Evolutionary conservation across 2,113 vertebrate genomes (phyloP), one percentile per base, ranked within the genome.

Genomic region (Tautogolabrus adspersus): DNA sequence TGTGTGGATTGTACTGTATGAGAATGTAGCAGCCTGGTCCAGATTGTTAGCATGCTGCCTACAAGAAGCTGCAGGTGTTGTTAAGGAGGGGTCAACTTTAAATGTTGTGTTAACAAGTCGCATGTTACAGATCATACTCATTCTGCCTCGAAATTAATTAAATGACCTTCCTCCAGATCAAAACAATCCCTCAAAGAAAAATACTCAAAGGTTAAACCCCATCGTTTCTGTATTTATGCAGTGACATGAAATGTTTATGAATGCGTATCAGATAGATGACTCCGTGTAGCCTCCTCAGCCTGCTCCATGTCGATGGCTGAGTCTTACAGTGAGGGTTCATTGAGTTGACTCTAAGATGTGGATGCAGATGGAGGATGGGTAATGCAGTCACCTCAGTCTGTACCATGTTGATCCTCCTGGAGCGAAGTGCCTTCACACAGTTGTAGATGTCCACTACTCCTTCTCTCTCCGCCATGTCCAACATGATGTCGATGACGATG

Each of bases 361-460:
- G 79, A 92, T 93, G 91, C 57, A 64, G 85, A 93, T 93, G 91
- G 89, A 88, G 88, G 90, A 93, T 93, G 92, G 92, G 90, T 92
- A 91, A 93, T 93, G 92, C 90, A 89, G 66, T 18, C 95, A 99
- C 98, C 96, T 99, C 98, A 82, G 98, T 99, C 93, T 99, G 98
- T 87, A 99, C 98, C 98, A 99, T 99, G 91, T 99, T 99, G 95
- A 99, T 99, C 81, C 98, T 96, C 23, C 98, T 94, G 47, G 98
- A 99, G 73, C 98, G 93, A 64, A 99, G 94, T 19, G 97, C 98
- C 93, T 99, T 99, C 86, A 99, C 98, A 51, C 98, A 99, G 93
- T 99, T 99, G 93, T 99, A 99, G 93, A 99, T 99, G 84, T 99
- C 98, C 55, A 99, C 97, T 37, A 99, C 97, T 1, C 98, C 98